phyloP scores from a whole-genome alignment of 2,113 vertebrate species.

The Cryptomyrus ogoouensis region DNA sequence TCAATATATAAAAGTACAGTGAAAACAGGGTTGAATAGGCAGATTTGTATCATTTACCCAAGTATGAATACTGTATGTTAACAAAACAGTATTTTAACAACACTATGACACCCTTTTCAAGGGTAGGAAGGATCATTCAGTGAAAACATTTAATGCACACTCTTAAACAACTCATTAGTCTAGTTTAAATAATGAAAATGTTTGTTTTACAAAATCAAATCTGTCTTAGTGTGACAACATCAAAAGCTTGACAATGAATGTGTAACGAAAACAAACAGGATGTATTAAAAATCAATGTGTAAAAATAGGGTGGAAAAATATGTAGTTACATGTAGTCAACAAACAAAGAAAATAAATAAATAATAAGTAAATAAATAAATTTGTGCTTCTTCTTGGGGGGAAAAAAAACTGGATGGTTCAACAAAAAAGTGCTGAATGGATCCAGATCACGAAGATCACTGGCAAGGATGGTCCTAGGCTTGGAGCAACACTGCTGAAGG shows the following conservation, averaged over 20 bases:
- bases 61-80: not conserved
- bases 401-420: slow-evolving; percentile 22
- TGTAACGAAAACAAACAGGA: not conserved
- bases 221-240: not conserved
- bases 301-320: not conserved
- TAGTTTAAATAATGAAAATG: not conserved
- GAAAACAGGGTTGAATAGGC: not conserved
- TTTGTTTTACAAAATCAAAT: not conserved
- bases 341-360: not conserved
- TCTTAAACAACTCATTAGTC: not conserved
- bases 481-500: not conserved
- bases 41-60: not conserved
- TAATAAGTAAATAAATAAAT: slow-evolving; percentile 4
- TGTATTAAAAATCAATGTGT: not conserved
- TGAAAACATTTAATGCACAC: not conserved
- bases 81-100: not conserved
- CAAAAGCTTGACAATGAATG: not conserved
- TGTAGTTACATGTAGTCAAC: not conserved
- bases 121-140: not conserved
- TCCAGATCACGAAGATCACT: slow-evolving; percentile 31
- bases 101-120: not conserved
- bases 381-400: not conserved
- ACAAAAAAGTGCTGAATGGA: slow-evolving; percentile 22
- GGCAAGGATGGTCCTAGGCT: not conserved
- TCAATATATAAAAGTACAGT: not conserved